A percentile compares a stretch with the other conserved stretches of the same genome.
Conservation (phyloP, 2,113 vertebrate genomes). For the Pleuronectes platessa region DNA sequence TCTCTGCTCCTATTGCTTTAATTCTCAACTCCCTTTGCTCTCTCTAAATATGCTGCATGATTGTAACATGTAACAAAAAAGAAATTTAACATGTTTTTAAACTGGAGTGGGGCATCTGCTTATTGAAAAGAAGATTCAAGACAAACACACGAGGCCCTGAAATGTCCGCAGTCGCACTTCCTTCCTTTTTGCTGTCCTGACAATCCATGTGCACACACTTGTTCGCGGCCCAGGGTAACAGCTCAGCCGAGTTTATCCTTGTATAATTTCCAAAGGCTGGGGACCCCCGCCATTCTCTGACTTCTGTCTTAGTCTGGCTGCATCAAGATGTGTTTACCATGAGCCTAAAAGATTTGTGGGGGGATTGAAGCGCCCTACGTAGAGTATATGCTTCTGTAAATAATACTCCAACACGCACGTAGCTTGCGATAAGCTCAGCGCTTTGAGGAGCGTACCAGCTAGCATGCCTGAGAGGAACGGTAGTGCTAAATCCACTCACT, state of each 20-base stretch:
- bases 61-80: constrained; percentile 52
- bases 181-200: constrained; percentile 59
- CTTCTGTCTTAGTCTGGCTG: constrained; percentile 39
- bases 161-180: constrained; percentile 32
- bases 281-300: constrained; percentile 15
- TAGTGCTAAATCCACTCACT: constrained; percentile 8
- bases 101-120: constrained; percentile 31
- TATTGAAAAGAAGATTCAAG: constrained; percentile 28
- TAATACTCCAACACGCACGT: constrained; percentile 46
- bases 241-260: constrained; percentile 40
- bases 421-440: constrained; percentile 26
- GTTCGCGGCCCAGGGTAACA: constrained; percentile 26
- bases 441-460: constrained; percentile 29
- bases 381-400: constrained; percentile 59
- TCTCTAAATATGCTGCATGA: constrained; percentile 71
- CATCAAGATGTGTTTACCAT: constrained; percentile 61
- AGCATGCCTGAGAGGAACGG: constrained; percentile 33
- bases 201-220: constrained; percentile 50
- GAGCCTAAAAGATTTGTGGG: constrained; percentile 54
- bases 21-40: constrained; percentile 40
- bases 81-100: constrained; percentile 22
- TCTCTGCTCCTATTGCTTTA: constrained; percentile 45
- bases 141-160: constrained; percentile 27
- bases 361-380: constrained; percentile 28
- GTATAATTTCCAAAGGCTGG: constrained; percentile 45